A percentile compares a stretch with the other conserved stretches of the same genome.
Evolutionary conservation across 2,797 vertebrate species (phyloP).

Genomic region (Thaleichthys pacificus): DNA sequence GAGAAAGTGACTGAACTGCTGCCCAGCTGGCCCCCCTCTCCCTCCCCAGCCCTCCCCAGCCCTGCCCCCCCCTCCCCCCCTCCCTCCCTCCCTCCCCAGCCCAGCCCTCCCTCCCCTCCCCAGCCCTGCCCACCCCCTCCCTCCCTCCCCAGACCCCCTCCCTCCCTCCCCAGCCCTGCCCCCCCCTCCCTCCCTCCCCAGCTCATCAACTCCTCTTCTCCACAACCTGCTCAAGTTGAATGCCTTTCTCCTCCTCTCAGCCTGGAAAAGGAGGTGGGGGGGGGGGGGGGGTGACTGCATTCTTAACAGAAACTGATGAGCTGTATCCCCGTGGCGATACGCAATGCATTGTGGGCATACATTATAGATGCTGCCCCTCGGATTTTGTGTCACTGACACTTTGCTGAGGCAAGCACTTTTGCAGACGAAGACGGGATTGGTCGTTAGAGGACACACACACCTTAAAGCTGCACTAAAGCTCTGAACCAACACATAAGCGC

Average conservation of each 20-base stretch:
- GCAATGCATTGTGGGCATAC: constrained; percentile 38
- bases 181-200: constrained; percentile 41
- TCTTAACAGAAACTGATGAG: constrained; percentile 45
- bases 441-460: constrained; percentile 18
- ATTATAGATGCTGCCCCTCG: constrained; percentile 53
- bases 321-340: constrained; percentile 30
- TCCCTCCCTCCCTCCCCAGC: too few species aligned
- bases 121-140: too few species aligned
- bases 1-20: neutral
- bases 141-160: too few species aligned
- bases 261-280: constrained; percentile 29
- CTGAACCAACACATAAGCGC: too few species aligned
- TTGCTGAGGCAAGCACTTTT: constrained; percentile 46
- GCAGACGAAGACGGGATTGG: neutral
- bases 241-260: constrained; percentile 30
- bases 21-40: neutral
- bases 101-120: too few species aligned
- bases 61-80: neutral
- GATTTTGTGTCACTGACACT: constrained; percentile 46
- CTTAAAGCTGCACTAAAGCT: too few species aligned
- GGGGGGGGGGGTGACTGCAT: too few species aligned
- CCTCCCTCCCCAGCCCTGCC: too few species aligned
- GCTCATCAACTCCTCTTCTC: too few species aligned
- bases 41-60: neutral
- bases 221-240: too few species aligned